A percentile compares a stretch with the other conserved stretches of the same genome.
Evolutionary conservation across 1,140 invertebrate genomes (phyloP).

Genomic region (Sesamia nonagrioides): DNA sequence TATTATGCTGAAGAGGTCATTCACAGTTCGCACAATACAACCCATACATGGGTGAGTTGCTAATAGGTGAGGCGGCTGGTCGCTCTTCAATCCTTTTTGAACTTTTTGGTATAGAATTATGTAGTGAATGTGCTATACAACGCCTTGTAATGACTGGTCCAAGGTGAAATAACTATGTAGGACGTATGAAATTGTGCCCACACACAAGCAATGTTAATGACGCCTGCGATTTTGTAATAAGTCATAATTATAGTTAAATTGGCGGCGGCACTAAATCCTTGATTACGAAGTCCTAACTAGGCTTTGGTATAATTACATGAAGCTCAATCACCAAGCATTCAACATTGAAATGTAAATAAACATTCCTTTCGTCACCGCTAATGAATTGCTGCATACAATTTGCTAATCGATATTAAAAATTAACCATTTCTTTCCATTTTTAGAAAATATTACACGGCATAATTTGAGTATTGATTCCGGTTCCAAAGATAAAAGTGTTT

Average conservation of each 20-base stretch:
- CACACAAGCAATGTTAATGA: slow-evolving; percentile 37
- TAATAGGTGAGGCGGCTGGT: slow-evolving; percentile 71
- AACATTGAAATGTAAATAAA: not conserved
- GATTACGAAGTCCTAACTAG: slow-evolving; percentile 33
- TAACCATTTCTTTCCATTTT: too few species aligned
- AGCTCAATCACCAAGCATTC: not conserved
- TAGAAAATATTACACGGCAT: too few species aligned
- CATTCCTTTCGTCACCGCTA: not conserved
- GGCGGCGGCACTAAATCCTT: slow-evolving; percentile 18
- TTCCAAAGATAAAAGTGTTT: too few species aligned
- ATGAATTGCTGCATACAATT: not conserved
- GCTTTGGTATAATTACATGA: slow-evolving; percentile 10
- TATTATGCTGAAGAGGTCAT: slow-evolving; percentile 87
- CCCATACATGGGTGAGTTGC: slow-evolving; percentile 71
- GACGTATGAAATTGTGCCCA: slow-evolving; percentile 34
- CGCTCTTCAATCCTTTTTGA: slow-evolving; percentile 62
- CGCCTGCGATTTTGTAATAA: slow-evolving; percentile 38
- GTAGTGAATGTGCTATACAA: slow-evolving; percentile 21
- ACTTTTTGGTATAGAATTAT: slow-evolving; percentile 60
- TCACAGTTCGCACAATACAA: slow-evolving; percentile 85
- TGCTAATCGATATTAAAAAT: not conserved
- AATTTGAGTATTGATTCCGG: not conserved
- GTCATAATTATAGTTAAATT: slow-evolving; percentile 19
- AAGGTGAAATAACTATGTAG: slow-evolving; percentile 43
- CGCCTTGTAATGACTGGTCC: slow-evolving; percentile 33